These are phyloP conservation scores for Brachypalpus laphriformis DNA, from an alignment of 2,888 invertebrate genomes.

Conservation along the genomic window DNA sequence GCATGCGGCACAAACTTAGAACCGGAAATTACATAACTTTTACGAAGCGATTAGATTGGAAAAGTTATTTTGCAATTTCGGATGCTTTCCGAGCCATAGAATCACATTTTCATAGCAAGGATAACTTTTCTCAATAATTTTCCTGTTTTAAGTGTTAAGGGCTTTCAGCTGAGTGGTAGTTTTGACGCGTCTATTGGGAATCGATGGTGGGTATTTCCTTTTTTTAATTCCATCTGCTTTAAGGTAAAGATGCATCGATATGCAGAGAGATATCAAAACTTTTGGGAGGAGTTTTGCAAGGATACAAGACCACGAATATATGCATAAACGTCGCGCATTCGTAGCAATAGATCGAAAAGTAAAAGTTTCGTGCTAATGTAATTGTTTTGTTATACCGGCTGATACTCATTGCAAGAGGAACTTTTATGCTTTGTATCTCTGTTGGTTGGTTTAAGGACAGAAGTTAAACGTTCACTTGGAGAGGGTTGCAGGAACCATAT, in stretches of 20 bases:
- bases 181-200: neutral
- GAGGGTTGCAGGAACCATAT: neutral
- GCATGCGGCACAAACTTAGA: constrained; percentile 25
- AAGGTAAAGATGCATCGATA: neutral
- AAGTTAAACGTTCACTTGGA: constrained; percentile 13
- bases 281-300: neutral
- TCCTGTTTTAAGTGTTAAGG: neutral
- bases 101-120: neutral
- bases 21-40: constrained; percentile 55
- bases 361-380: constrained; percentile 36
- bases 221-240: neutral
- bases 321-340: neutral
- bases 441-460: neutral
- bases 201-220: neutral
- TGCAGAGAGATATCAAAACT: constrained; percentile 7
- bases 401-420: neutral
- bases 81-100: neutral
- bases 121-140: constrained; percentile 35
- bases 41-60: constrained; percentile 57
- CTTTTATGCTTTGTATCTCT: neutral
- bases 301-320: neutral
- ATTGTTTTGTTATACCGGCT: constrained; percentile 26
- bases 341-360: neutral
- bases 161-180: neutral
- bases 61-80: constrained; percentile 58